Evolutionary conservation across 2,797 vertebrate species (phyloP).

Genomic region (Pangasius djambal): DNA sequence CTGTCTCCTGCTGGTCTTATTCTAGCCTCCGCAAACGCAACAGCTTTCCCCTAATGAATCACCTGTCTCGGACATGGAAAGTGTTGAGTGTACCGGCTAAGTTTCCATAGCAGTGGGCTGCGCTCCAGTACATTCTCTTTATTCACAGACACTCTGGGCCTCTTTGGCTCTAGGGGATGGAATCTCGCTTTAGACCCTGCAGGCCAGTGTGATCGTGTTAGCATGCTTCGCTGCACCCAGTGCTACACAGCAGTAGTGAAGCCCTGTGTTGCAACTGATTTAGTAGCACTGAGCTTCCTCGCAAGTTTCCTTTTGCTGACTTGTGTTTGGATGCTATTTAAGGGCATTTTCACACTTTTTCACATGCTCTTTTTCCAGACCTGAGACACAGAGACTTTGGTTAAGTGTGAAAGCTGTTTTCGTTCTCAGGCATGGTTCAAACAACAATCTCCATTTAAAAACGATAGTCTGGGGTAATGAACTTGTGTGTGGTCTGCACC

Average conservation of each 20-base stretch:
- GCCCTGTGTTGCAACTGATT: slow-evolving; percentile 4
- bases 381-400: not conserved
- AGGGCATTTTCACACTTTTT: slow-evolving; percentile 11
- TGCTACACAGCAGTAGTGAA: slow-evolving; percentile 19
- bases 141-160: slow-evolving; percentile 23
- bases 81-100: slow-evolving; percentile 29
- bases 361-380: not conserved
- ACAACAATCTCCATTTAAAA: not conserved
- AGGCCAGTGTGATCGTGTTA: not conserved
- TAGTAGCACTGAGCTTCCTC: not conserved
- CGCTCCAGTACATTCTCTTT: slow-evolving; percentile 41
- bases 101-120: slow-evolving; percentile 42
- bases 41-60: slow-evolving; percentile 29
- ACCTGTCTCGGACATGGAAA: slow-evolving; percentile 21
- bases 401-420: not conserved
- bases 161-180: not conserved
- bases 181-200: slow-evolving; percentile 24
- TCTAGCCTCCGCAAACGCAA: slow-evolving; percentile 34
- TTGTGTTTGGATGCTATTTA: not conserved
- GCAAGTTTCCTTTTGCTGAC: not conserved
- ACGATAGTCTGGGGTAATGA: not conserved
- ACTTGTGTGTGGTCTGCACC: not conserved
- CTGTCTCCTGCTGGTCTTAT: slow-evolving; percentile 41
- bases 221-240: slow-evolving; percentile 11
- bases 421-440: not conserved